Conservation (phyloP, 2,113 vertebrate genomes). For the Calyptommatus sinebrachiatus region DNA sequence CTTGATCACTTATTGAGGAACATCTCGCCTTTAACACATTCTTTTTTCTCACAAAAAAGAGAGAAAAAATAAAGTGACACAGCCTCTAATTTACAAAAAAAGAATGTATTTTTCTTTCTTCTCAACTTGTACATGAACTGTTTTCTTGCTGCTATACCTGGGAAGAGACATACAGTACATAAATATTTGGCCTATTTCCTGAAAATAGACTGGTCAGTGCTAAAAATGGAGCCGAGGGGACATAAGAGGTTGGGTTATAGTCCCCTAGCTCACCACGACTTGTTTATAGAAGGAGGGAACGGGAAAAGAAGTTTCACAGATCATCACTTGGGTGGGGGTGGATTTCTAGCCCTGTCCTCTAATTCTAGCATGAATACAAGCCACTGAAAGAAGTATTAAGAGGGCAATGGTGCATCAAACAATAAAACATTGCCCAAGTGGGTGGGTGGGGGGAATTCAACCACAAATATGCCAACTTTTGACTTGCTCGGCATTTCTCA, state of each 20-base stretch:
- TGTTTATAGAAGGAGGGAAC: constrained; percentile 17
- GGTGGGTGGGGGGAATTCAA: neutral
- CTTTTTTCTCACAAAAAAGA: neutral
- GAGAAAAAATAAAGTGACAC: neutral
- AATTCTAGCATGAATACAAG: constrained; percentile 18
- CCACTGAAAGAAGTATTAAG: neutral
- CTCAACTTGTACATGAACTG: neutral
- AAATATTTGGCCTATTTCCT: constrained; percentile 28
- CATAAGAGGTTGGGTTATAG: neutral
- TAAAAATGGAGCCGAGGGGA: constrained; percentile 18
- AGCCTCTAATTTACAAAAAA: constrained; percentile 4
- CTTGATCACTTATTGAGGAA: neutral
- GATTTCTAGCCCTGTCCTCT: constrained; percentile 7
- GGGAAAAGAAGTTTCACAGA: constrained; percentile 1
- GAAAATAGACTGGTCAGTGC: constrained; percentile 2
- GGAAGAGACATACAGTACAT: constrained; percentile 23
- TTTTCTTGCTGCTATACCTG: constrained; percentile 4
- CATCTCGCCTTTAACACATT: neutral
- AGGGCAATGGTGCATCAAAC: constrained; percentile 15
- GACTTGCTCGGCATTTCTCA: constrained; percentile 37
- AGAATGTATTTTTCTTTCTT: neutral
- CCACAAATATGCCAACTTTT: constrained; percentile 39
- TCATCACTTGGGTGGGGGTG: neutral
- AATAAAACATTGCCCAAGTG: constrained; percentile 9
- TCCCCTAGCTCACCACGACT: neutral